Evolutionary conservation across 2,888 invertebrate genomes (phyloP).

Genomic region (Hoplodrina blanda): DNA sequence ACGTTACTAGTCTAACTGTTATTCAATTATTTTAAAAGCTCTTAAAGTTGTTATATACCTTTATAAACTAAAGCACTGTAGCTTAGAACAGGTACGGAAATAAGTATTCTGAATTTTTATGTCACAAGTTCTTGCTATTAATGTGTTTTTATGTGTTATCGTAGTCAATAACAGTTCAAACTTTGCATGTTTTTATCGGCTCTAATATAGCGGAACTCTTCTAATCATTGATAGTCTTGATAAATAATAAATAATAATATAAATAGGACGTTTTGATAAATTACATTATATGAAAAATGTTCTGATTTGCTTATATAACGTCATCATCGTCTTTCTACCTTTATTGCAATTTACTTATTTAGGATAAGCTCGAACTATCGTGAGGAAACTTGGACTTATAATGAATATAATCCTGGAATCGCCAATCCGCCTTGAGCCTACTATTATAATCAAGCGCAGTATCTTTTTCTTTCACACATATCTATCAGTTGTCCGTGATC

Average conservation of each 20-base stretch:
- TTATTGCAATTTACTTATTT: no score
- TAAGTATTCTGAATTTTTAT: constrained; percentile 62
- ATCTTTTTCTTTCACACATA: no score
- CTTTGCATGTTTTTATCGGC: constrained; percentile 33
- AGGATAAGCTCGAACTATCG: no score
- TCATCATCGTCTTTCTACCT: no score
- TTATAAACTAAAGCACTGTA: constrained; percentile 21
- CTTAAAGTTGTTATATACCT: not conserved
- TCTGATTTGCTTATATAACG: not conserved
- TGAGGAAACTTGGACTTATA: no score
- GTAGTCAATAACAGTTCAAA: constrained; percentile 19
- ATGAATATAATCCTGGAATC: no score
- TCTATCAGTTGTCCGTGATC: no score
- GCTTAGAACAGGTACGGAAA: constrained; percentile 29
- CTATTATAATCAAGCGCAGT: no score
- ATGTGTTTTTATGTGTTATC: constrained; percentile 54
- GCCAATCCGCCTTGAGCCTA: no score
- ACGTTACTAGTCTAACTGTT: not conserved
- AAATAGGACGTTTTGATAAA: not conserved
- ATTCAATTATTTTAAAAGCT: constrained; percentile 7
- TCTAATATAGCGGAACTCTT: constrained; percentile 7
- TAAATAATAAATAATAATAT: no score
- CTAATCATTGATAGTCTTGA: not conserved
- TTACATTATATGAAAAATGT: not conserved
- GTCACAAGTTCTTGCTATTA: constrained; percentile 54